Evolutionary conservation across 2,113 vertebrate species (phyloP).

Genomic region (Corythaeola cristata): DNA sequence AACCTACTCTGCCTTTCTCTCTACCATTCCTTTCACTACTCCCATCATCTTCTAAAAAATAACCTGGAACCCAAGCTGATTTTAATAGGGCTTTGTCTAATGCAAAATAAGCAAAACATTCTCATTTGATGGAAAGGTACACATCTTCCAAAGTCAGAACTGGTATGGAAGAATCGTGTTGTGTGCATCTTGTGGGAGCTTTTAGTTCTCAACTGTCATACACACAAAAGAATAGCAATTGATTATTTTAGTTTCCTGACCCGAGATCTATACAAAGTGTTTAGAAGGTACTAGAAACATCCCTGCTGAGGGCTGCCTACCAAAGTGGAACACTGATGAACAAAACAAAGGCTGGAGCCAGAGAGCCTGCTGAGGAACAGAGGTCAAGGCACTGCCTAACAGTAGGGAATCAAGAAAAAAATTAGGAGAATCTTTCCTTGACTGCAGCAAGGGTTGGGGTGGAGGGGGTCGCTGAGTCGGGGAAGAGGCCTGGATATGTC

Average conservation of each 20-base stretch:
- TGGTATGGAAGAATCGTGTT: rapidly evolving
- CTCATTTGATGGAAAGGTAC: not conserved
- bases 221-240: not conserved
- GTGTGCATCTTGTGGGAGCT: not conserved
- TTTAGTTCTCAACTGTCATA: not conserved
- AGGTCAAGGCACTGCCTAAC: not conserved
- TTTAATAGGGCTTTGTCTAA: not conserved
- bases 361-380: not conserved
- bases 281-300: not conserved
- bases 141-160: not conserved
- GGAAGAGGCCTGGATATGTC: not conserved
- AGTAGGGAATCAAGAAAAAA: not conserved
- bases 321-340: not conserved
- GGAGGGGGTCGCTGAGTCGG: rapidly evolving
- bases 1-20: not conserved
- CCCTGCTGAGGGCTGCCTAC: not conserved
- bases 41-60: not conserved
- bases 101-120: not conserved
- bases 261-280: not conserved
- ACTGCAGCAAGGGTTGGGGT: not conserved
- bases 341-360: not conserved
- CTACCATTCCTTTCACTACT: not conserved
- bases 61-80: not conserved
- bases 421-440: not conserved
- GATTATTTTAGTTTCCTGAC: not conserved